Percentiles rank a stretch among this genome's conserved stretches.
phyloP scores from a whole-genome alignment of 2,113 vertebrate genomes.

The Rhea pennata region DNA sequence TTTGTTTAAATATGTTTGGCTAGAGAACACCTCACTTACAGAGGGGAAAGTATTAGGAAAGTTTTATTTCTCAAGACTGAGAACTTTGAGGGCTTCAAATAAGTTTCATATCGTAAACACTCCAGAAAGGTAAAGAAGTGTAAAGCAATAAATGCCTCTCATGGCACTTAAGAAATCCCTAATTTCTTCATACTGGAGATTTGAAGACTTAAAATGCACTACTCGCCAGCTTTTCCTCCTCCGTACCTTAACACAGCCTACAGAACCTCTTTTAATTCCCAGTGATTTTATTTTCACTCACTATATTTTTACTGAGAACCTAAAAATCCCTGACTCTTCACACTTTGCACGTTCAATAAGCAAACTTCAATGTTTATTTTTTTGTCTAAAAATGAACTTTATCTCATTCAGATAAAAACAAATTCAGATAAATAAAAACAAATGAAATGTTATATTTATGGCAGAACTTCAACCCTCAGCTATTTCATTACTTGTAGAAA shows the following conservation, averaged over 20 bases:
- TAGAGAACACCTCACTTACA: not conserved
- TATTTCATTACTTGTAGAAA: conserved; percentile 3
- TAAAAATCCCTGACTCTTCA: not conserved
- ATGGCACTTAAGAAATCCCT: not conserved
- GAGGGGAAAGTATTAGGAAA: not conserved
- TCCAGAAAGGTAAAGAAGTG: not conserved
- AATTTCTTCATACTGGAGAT: not conserved
- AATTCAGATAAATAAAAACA: conserved; percentile 42
- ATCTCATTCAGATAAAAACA: conserved; percentile 15
- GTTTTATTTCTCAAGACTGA: not conserved
- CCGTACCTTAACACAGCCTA: not conserved
- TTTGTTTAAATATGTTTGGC: not conserved
- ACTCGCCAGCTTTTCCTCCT: not conserved
- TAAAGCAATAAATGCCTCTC: not conserved
- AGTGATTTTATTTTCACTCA: not conserved
- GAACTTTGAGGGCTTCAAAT: not conserved
- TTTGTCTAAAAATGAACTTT: not conserved
- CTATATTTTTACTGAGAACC: not conserved
- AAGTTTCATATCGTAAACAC: not conserved
- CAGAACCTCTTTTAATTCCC: not conserved
- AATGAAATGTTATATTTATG: not conserved
- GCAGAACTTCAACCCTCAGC: not conserved
- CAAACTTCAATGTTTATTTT: not conserved
- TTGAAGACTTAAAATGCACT: not conserved
- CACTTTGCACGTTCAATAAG: not conserved